Evolutionary conservation across 2,797 vertebrate species (phyloP).

Genomic region (Buphagus erythrorhynchus): DNA sequence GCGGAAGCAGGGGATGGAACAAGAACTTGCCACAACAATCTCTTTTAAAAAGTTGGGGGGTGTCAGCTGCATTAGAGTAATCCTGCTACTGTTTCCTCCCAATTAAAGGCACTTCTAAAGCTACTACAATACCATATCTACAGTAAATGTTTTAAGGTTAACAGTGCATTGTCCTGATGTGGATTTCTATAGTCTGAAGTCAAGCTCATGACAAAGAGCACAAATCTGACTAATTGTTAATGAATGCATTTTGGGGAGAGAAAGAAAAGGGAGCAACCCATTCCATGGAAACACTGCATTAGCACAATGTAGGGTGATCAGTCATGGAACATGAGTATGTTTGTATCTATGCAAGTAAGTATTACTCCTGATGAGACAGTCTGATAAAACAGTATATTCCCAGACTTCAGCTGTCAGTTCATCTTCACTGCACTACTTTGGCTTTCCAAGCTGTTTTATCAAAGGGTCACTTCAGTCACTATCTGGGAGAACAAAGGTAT

Average conservation of each 20-base stretch:
- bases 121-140: conserved; percentile 24
- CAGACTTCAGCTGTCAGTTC: not conserved
- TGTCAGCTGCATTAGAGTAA: not conserved
- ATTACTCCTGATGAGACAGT: not conserved
- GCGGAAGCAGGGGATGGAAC: not conserved
- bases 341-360: not conserved
- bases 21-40: not conserved
- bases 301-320: not conserved
- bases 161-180: conserved; percentile 65
- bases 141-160: conserved; percentile 61
- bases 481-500: not conserved
- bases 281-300: not conserved
- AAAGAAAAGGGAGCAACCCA: not conserved
- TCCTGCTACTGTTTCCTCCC: conserved; percentile 20
- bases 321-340: not conserved
- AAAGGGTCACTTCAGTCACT: not conserved
- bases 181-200: conserved; percentile 33
- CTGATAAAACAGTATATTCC: not conserved
- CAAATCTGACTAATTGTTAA: not conserved
- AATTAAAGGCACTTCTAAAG: conserved; percentile 80
- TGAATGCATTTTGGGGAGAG: not conserved
- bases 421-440: not conserved
- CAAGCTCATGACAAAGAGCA: conserved; percentile 40
- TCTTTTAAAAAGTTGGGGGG: rapidly evolving
- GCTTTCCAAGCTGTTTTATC: not conserved